phyloP scores from a whole-genome alignment of 2,888 invertebrate genomes.

The Macrophya annulata region DNA sequence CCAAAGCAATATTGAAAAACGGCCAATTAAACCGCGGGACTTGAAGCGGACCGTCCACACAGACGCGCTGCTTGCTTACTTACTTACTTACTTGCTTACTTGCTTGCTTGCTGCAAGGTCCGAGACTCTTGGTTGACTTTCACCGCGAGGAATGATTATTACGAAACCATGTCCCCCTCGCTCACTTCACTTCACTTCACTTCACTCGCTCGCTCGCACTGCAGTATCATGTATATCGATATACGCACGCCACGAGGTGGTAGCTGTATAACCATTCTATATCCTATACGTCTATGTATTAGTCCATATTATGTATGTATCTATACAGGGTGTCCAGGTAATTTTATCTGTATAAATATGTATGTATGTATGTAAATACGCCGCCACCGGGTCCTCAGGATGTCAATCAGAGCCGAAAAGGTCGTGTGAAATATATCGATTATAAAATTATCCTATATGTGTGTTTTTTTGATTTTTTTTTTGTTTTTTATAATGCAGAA shows the following conservation, averaged over 20 bases:
- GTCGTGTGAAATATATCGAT: conserved; percentile 36
- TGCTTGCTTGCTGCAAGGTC: conserved; percentile 42
- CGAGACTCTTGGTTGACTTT: conserved; percentile 53
- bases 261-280: not conserved
- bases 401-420: conserved; percentile 23
- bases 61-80: conserved; percentile 16
- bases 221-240: not conserved
- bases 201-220: conserved; percentile 15
- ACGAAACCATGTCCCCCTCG: conserved; percentile 51
- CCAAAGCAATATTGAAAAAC: conserved; percentile 55
- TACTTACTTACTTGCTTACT: not conserved
- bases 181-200: not conserved
- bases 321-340: conserved; percentile 1
- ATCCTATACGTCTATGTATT: not conserved
- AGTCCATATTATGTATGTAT: not conserved
- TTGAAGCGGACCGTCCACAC: conserved; percentile 16
- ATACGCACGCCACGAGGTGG: conserved; percentile 25
- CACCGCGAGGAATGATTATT: conserved; percentile 57
- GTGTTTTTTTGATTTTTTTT: too few relatives aligned
- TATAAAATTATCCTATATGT: too few relatives aligned
- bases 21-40: conserved; percentile 52
- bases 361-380: not conserved
- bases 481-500: too few relatives aligned
- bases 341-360: not conserved
- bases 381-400: not conserved